Evolutionary conservation across 2,797 vertebrate species (phyloP).

Genomic region (Telmatherina bonti): DNA sequence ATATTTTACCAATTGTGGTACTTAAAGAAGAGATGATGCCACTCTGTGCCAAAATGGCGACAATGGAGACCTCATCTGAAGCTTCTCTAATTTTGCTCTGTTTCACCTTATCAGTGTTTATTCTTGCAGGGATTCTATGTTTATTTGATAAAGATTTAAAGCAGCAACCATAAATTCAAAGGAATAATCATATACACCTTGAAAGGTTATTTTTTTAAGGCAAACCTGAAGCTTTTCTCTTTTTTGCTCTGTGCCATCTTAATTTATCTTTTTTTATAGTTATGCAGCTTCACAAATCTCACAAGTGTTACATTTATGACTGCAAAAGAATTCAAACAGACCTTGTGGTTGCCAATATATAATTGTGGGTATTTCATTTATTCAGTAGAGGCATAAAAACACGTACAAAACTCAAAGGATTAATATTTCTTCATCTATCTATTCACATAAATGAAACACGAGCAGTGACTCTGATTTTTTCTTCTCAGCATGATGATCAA

Average conservation of each 20-base stretch:
- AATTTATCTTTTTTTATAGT: not conserved
- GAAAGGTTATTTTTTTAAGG: not conserved
- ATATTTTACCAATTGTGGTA: not conserved
- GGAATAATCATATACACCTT: not conserved
- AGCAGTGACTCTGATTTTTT: conserved; percentile 27
- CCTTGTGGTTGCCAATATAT: not conserved
- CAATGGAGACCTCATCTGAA: not conserved
- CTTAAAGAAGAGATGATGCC: not conserved
- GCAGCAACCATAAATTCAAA: not conserved
- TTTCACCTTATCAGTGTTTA: not conserved
- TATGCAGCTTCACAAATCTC: not conserved
- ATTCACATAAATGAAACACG: not conserved
- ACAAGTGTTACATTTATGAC: not conserved
- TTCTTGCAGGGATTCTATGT: not conserved
- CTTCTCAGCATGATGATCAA: conserved; percentile 56
- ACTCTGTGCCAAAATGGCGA: no score
- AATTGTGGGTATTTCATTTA: not conserved
- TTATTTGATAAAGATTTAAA: not conserved
- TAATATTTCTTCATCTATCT: not conserved
- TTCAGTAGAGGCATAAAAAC: not conserved
- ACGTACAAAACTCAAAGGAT: not conserved
- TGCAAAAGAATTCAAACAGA: not conserved
- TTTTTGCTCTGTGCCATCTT: not conserved
- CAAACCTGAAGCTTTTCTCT: not conserved
- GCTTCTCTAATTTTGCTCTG: not conserved